Base-by-base conservation (phyloP, 1,140 invertebrate species). In the Nephila pilipes region DNA sequence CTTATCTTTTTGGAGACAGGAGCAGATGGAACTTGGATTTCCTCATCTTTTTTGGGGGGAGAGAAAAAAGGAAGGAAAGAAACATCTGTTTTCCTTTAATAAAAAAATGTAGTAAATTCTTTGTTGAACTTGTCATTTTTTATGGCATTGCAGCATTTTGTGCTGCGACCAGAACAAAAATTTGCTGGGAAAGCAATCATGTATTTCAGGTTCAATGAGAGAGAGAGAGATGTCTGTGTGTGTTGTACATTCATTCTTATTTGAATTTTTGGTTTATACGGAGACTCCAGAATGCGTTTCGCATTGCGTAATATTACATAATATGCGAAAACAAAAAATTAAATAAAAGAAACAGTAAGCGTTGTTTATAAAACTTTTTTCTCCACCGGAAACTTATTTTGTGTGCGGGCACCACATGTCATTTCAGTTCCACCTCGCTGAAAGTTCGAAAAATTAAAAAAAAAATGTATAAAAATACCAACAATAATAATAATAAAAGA, bases 361-460 rank as follows among this genome's bases (percentile, higher is more conserved):
- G 14, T 75, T 32, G 69, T 75, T 57, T 25, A 83, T 57, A 83
- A 83, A 83, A 83, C 81, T 55, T 83, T 83, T 46, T 36, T 16
- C 32, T 29, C 6, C 81, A 55, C 3, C 20, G 32, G 46, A 54
- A 83, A 83, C 46, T 83, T 83, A 83, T 83, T 83, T 83, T 55
- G n/a, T 83, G 69, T 20, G 46, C 46, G 46, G 46, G 46, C 22
- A 18, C 81, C 81, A 57, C 46, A 54, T 57, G 81, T 83, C 81
- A 29, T 83, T 57, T 55, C 81, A 83, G 81, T 83, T 83, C 81
- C 81, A 83, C 46, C 16, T 32, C 81, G 46, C 25, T 55, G 81
- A 10, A 57, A 54, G 8, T 83, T 83, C 22, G 29, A 57, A 83
- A 46, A 55, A 83, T n/a, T 18, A 22, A 25, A 46, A n/a, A 25